These are phyloP conservation scores for Lutraria rhynchaena DNA, from an alignment of 1,140 invertebrate genomes.

Conservation along the genomic window DNA sequence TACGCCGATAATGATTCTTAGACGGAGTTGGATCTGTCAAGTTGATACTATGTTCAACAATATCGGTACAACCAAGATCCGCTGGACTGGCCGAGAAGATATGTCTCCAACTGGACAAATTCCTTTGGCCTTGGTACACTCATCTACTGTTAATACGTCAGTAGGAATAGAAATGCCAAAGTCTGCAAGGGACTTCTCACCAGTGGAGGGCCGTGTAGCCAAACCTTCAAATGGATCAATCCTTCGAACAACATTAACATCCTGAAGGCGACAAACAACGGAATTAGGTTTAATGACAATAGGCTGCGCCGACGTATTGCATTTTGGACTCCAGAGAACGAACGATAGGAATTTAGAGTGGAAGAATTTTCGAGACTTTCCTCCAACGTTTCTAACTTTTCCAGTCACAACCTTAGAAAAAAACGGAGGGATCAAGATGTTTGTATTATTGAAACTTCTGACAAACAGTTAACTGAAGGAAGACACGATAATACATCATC, in stretches of 20 bases:
- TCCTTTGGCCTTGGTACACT: not conserved
- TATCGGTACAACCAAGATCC: conserved; percentile 8
- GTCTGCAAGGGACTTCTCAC: conserved; percentile 7
- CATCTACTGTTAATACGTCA: conserved; percentile 1
- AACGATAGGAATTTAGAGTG: not conserved
- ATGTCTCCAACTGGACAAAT: not conserved
- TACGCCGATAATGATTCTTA: conserved; percentile 14
- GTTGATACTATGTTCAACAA: not conserved
- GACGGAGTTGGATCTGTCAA: conserved; percentile 21
- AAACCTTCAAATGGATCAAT: conserved; percentile 8
- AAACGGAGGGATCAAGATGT: not conserved
- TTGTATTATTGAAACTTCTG: not conserved
- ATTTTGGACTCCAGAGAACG: conserved; percentile 3
- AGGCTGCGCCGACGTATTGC: conserved; percentile 3
- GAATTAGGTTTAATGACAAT: not conserved
- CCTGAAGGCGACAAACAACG: not conserved
- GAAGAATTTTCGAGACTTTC: not conserved
- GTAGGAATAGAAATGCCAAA: conserved; percentile 4
- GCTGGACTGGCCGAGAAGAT: not conserved
- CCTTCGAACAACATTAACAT: not conserved
- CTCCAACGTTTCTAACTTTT: conserved; percentile 8
- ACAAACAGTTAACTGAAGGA: not conserved
- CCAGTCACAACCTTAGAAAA: too few relatives aligned
- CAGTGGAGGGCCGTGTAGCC: not conserved
- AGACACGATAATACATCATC: not conserved